A percentile compares a stretch with the other conserved stretches of the same genome.
These are phyloP conservation scores for Alca torda DNA, from an alignment of 2,797 vertebrate genomes.

Conservation along the genomic window DNA sequence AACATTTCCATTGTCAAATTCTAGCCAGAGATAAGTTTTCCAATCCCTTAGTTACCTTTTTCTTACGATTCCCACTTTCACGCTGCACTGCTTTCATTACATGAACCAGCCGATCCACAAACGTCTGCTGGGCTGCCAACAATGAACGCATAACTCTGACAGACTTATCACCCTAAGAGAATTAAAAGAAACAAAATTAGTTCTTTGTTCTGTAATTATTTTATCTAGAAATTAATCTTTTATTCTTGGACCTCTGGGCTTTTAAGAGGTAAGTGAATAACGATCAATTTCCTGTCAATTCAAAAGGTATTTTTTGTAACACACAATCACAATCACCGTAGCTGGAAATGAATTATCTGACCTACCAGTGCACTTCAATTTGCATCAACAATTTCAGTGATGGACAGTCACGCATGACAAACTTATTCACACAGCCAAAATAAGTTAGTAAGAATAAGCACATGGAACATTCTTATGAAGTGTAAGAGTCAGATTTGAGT, in stretches of 20 bases:
- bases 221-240: constrained; percentile 31
- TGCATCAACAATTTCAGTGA: background rate
- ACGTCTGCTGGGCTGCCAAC: constrained; percentile 94
- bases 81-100: constrained; percentile 98
- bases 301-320: constrained; percentile 1
- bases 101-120: constrained; percentile 94
- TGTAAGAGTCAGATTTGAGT: background rate
- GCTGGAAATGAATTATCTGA: constrained; percentile 29
- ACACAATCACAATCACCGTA: background rate
- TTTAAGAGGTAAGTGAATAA: constrained; percentile 42
- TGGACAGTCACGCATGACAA: background rate
- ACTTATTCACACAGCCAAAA: background rate
- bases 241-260: constrained; percentile 5
- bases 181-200: constrained; percentile 54
- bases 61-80: constrained; percentile 97
- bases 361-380: background rate
- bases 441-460: background rate
- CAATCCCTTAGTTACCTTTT: constrained; percentile 82
- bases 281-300: constrained; percentile 5
- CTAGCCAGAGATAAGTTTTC: background rate
- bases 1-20: background rate
- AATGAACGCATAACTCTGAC: constrained; percentile 96
- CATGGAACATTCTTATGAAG: background rate
- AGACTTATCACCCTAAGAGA: constrained; percentile 90
- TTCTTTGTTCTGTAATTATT: constrained; percentile 29